Base-by-base conservation (phyloP, 2,888 invertebrate genomes). In the Chaitophorus viminalis region DNA sequence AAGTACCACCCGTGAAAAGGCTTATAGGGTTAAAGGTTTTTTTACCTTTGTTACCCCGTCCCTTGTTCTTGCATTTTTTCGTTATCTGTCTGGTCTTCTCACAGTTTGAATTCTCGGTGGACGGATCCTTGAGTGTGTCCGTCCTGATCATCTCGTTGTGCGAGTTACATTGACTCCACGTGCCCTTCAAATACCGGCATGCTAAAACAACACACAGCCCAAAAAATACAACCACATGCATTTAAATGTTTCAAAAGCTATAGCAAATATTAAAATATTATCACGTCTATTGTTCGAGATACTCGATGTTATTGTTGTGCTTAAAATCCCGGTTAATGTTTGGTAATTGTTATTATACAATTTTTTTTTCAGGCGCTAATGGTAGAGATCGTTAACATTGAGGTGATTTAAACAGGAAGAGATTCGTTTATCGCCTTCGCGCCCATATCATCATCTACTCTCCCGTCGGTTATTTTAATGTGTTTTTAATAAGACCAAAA, bases 121-220 rank as follows among this genome's bases (percentile, higher is more conserved):
- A 91, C 91, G 94, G 94, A 85, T 95, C 93, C 92, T 96, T 97
- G 91, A 97, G 92, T 92, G 94, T 95, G 91, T 97, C 96, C 90
- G 94, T 94, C 91, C 97, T 93, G 90, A 95, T 94, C 95, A 96
- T 96, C 93, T 95, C 94, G 89, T 95, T 95, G 91, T 94, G 95
- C 89, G 94, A 93, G 91, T 94, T 94, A 92, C 97, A 97, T 91
- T 95, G 95, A 91, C 95, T 95, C 96, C 97, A 97, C 89, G 95
- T 93, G 65, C 96, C 96, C 92, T 97, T 97, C 91, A 96, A 96
- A 92, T 97, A 97, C 90, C 97, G 95, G 92, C 97, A 97, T 90
- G 96, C 97, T 95, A 90, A 88, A 74, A 81, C 85, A 89, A 88
- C 52, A 82, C 52, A 83, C 31, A 9, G 33, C 74, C 76, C 82